phyloP scores from a whole-genome alignment of 2,113 vertebrate genomes.

The Acanthisitta chloris region DNA sequence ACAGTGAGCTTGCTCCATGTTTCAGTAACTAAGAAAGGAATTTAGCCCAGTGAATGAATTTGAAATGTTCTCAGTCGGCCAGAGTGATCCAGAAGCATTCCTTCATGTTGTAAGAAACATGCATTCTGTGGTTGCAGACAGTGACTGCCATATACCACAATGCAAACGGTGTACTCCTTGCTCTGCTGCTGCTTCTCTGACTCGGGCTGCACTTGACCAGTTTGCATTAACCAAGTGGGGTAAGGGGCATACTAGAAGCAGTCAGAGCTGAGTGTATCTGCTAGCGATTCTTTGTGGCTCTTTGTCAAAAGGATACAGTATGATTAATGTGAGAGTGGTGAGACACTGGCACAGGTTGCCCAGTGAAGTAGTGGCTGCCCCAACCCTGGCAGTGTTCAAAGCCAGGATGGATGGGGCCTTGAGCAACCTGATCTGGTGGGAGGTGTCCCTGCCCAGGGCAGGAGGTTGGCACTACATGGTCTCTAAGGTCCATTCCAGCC shows the following conservation, averaged over 20 bases:
- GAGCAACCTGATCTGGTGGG: no score
- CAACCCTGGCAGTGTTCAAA: no score
- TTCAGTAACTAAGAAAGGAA: constrained; percentile 3
- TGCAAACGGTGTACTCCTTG: not conserved
- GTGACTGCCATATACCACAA: not conserved
- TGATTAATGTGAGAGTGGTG: no score
- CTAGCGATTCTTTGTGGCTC: not conserved
- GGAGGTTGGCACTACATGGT: no score
- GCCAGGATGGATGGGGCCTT: no score
- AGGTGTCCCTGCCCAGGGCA: no score
- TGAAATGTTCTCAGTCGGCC: not conserved
- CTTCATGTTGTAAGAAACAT: constrained; percentile 5
- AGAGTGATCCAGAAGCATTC: not conserved
- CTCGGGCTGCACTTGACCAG: not conserved
- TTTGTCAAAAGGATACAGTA: not conserved
- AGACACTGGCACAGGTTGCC: no score
- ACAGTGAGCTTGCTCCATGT: not conserved
- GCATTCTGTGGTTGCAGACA: accelerated
- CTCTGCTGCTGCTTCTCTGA: not conserved
- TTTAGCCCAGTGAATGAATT: not conserved
- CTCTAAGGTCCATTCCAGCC: no score
- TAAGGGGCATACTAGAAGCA: not conserved
- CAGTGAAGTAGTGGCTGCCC: no score
- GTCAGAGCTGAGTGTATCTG: not conserved
- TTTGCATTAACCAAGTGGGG: not conserved